Base-by-base conservation (phyloP, 2,113 vertebrate genomes). In the Turdus rufiventris region DNA sequence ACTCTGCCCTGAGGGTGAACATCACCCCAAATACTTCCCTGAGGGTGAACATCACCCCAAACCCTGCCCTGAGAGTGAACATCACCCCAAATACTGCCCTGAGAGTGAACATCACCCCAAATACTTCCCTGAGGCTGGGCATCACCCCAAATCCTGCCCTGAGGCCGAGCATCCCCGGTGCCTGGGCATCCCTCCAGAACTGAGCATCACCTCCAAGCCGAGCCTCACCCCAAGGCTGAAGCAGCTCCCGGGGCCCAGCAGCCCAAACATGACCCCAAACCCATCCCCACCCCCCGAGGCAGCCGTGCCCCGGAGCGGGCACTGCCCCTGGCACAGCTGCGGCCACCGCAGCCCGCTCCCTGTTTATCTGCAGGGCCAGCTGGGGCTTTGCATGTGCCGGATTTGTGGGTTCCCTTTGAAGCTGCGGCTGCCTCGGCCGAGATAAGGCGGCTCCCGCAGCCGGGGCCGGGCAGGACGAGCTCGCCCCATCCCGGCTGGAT, bases 361-460 rank as follows among this genome's bases (percentile, higher is more conserved):
- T 1, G 48, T n/a, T 85, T 61, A 56, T 75, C 90, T 12, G 48
- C 3, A 47, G 25, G 8, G 5, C 18, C 33, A 51, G 85, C 45
- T 48, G 85, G 61, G 68, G 14, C 86, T 93, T 94, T 92, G 77
- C 93, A 93, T 89, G 48, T 1, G 21, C 94, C 67, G 85, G 95
- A 96, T 97, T 96, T 97, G 93, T 89, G 88, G 96, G 95, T 95
- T 96, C 94, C 71, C 90, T 97, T 97, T 96, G 96, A 96, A 94
- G 96, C 96, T 85, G 24, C 82, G 67, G 95, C 91, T 81, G 87
- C 68, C 82, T 31, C 10, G 10, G 48, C 4, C 8, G 70, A 76
- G 93, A 93, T 80, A 67, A 87, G 18, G 70, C 10, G 18, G 75
- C 6, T 85, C 47, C 34, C 25, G 14, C 71, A 28, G 88, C 57